Percentiles rank a stretch among this genome's conserved stretches.
These are phyloP conservation scores for Sylvilagus bachmani DNA, from an alignment of 2,113 vertebrate species.

Conservation along the genomic window DNA sequence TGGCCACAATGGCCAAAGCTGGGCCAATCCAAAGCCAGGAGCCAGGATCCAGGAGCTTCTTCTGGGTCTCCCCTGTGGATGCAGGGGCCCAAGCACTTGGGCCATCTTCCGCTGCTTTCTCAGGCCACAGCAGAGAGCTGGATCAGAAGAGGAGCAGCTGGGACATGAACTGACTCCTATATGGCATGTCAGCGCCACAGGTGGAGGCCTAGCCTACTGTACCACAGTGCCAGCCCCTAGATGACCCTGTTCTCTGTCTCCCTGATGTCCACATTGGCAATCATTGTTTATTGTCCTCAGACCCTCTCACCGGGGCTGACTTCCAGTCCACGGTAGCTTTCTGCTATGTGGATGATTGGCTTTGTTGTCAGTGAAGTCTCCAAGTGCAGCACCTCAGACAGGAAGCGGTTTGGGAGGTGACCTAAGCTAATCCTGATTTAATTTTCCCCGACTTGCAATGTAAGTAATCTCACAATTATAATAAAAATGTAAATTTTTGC, in stretches of 20 bases:
- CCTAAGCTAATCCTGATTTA: background rate
- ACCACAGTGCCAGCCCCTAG: no score
- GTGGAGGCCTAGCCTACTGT: no score
- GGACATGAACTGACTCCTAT: no score
- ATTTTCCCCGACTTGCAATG: background rate
- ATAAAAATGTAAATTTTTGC: conserved; percentile 4
- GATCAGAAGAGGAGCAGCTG: no score
- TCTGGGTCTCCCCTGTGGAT: no score
- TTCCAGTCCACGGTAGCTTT: background rate
- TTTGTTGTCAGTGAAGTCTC: conserved; percentile 21
- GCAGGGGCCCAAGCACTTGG: no score
- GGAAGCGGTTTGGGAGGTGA: background rate
- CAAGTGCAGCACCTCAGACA: background rate
- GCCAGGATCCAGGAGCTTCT: no score
- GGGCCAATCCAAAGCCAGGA: no score
- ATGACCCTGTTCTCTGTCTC: background rate
- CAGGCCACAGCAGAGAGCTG: no score
- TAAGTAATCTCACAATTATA: conserved; percentile 33
- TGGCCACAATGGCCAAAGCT: no score
- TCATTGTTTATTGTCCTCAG: background rate
- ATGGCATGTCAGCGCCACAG: no score
- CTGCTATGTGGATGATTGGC: background rate
- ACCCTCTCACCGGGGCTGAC: background rate
- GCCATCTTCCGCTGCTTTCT: no score
- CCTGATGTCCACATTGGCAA: background rate